Evolutionary conservation across 53 echinoderm and acorn worm species (phyloP), one percentile per base, ranked within the genome.

Genomic region (Pentamera pediparva): DNA sequence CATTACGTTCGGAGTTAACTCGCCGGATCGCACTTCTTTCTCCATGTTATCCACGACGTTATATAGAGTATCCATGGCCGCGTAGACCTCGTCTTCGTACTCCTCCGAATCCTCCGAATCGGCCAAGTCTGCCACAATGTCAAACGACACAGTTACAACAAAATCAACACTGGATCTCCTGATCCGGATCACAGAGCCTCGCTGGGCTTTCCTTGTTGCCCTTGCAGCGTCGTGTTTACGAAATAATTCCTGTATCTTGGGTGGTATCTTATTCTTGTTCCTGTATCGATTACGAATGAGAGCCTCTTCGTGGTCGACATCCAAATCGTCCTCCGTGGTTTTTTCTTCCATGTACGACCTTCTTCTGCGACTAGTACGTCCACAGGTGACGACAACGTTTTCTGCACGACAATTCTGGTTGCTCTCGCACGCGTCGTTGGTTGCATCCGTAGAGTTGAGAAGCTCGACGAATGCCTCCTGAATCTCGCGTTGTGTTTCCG

Each of bases 371-470:
- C 51, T 7, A 2, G 38, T 39, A 5, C 58, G 38, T 6, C 84
- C 88, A 32, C 88, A 88, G 21, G 75, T 79, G 22, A 88, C 84
- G 29, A 19, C 52, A 25, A 88, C 88, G 39, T 88, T 88, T 18
- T 74, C 70, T 6, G 37, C 76, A 38, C 78, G 48, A 57, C 88
- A 88, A 11, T 79, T 29, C 39, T 76, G 57, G 24, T 51, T 56
- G 33, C 49, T 31, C 32, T 65, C 67, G 69, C 88, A 88, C 34
- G 84, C 58, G 37, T 58, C 56, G 52, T 60, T 43, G 21, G 15
- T 69, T 29, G 41, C 6, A 12, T 7, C 21, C 40, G 21, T 39
- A 22, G 69, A 24, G 20, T 39, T 36, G 11, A 73, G 28, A 25
- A 74, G 33, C 17, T 10, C 20, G 39, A 84, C 54, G 69, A 88